These are phyloP conservation scores for Thelaira solivaga DNA, from an alignment of 2,888 invertebrate species.

Conservation along the genomic window DNA sequence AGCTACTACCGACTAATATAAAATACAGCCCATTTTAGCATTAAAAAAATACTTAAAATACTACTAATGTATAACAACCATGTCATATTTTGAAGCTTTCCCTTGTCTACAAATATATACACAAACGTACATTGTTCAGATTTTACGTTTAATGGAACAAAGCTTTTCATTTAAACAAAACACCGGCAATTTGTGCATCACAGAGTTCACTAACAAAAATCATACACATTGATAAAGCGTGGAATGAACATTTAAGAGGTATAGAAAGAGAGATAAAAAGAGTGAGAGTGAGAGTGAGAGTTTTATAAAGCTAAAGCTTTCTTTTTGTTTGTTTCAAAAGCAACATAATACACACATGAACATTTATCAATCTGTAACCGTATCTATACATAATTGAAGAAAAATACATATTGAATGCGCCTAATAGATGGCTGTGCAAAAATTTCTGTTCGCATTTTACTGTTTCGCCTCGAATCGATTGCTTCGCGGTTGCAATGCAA, in stretches of 20 bases:
- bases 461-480: slow-evolving; percentile 64
- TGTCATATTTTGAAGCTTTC: background rate
- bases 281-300: background rate
- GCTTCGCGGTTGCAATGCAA: slow-evolving; percentile 63
- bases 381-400: background rate
- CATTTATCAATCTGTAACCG: background rate
- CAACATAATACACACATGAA: background rate
- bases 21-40: background rate
- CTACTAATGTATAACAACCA: background rate
- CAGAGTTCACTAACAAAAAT: background rate
- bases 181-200: slow-evolving; percentile 39
- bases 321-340: no score
- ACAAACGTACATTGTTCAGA: background rate
- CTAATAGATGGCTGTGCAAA: slow-evolving; percentile 56
- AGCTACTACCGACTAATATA: no score
- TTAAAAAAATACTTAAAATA: background rate
- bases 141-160: slow-evolving; percentile 40
- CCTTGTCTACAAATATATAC: background rate
- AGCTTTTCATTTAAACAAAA: slow-evolving; percentile 53
- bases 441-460: slow-evolving; percentile 59
- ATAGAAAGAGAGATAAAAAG: background rate
- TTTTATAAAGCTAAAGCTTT: slow-evolving; percentile 13
- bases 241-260: background rate
- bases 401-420: slow-evolving; percentile 53
- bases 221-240: background rate